These are phyloP conservation scores for Andrena dorsata DNA, from an alignment of 2,888 invertebrate species.

Conservation along the genomic window DNA sequence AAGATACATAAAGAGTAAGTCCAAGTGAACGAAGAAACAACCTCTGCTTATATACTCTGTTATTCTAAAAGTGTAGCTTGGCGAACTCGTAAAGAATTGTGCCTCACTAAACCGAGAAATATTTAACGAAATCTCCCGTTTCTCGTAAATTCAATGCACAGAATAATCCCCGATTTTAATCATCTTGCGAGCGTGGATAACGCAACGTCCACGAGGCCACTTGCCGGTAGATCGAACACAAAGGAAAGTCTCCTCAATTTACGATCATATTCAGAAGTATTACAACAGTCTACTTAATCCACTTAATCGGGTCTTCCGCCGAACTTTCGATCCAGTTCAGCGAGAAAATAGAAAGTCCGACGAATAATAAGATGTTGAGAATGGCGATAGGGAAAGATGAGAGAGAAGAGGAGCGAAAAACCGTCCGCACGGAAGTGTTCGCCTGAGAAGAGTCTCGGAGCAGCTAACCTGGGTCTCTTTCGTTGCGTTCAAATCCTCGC, in stretches of 20 bases:
- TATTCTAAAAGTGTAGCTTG: not conserved
- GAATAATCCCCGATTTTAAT: constrained; percentile 16
- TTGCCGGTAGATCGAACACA: constrained; percentile 38
- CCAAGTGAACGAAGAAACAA: not conserved
- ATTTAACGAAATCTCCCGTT: not conserved
- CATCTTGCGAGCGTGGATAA: no score
- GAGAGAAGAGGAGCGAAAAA: not conserved
- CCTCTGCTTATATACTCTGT: not conserved
- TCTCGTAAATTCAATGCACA: not conserved
- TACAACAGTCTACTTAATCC: constrained; percentile 55
- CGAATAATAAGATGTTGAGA: not conserved
- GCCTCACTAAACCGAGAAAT: not conserved
- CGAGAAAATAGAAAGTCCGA: not conserved
- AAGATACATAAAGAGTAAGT: not conserved
- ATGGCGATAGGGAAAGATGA: not conserved
- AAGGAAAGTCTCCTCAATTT: constrained; percentile 21
- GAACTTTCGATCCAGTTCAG: constrained; percentile 67
- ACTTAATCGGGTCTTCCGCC: constrained; percentile 42
- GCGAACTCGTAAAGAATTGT: not conserved
- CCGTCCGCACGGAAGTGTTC: not conserved
- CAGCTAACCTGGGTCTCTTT: constrained; percentile 82
- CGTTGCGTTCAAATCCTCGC: constrained; percentile 81
- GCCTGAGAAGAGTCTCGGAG: constrained; percentile 5
- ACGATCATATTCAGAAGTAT: constrained; percentile 41
- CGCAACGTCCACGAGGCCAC: constrained; percentile 17